Evolutionary conservation across 2,113 vertebrate genomes (phyloP), one percentile per base, ranked within the genome.

Genomic region (Neolamprologus sp.): DNA sequence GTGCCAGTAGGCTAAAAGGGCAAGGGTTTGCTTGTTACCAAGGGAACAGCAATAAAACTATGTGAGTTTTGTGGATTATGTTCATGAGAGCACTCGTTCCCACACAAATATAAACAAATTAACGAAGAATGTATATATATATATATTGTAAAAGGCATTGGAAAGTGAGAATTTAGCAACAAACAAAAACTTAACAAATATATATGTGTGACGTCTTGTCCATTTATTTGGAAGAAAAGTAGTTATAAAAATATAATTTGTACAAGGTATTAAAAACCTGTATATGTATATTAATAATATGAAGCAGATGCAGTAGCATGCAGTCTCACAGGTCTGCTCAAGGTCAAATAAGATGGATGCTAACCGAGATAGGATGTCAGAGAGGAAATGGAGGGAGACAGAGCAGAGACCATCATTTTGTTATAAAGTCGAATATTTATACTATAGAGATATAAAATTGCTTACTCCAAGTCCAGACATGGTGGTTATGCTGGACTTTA

Each of bases 1-100:
- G 92, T 95, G 95, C 94, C 95, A 94, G 91, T 90, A 95, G 93
- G 91, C 94, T 90, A 91, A 94, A 95, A 96, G 95, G 96, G 95
- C 95, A 95, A 95, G 95, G 96, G 95, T 94, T 95, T 93, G 92
- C 95, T 94, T 96, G 96, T 96, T 96, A 91, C 96, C 96, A 95
- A 93, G 96, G 96, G 87, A 96, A 96, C 96, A 95, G 93, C 88
- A 92, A 87, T 92, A 93, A 95, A 94, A 95, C 91, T 84, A 83
- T 89, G 88, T 85, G 85, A 84, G 83, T 88, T 90, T 93, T 88
- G 33, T 78, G 42, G 75, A 84, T 91, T 88, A 82, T 33, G 58
- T 87, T 85, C 82, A 81, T 45, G 37, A 88, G 19, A 88, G 54
- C 53, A 60, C 19, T 16, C 23, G 49, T 87, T 86, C 49, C 63